Percentiles rank a stretch among this genome's conserved stretches.
Evolutionary conservation across 2,888 invertebrate species (phyloP).

Genomic region (Drosophila buzzatii): DNA sequence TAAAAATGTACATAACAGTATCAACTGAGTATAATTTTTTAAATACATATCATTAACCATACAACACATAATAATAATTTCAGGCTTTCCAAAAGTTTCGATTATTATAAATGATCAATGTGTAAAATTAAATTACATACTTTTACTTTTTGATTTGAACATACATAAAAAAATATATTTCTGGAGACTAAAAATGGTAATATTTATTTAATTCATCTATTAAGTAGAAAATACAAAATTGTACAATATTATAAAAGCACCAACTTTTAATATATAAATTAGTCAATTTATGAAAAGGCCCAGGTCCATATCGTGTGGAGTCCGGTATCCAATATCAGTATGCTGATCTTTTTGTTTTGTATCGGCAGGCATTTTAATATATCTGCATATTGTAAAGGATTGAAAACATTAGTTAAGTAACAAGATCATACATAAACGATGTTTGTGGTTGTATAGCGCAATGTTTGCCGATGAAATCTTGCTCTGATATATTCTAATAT

Average conservation of each 20-base stretch:
- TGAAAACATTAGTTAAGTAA: background rate
- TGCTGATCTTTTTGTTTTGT: background rate
- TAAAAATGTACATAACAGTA: background rate
- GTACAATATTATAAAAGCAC: background rate
- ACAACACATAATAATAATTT: no score
- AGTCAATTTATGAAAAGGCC: background rate
- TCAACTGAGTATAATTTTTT: background rate
- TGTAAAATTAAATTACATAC: background rate
- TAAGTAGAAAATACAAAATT: background rate
- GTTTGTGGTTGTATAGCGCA: no score
- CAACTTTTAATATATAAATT: background rate
- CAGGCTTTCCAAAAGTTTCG: background rate
- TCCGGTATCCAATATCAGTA: background rate
- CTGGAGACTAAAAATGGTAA: no score
- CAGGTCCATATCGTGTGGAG: no score
- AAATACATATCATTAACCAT: no score
- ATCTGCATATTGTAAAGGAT: background rate
- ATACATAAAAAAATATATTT: background rate
- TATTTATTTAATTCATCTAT: background rate
- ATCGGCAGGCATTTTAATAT: background rate
- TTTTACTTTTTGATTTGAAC: background rate
- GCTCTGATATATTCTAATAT: background rate
- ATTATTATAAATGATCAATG: background rate
- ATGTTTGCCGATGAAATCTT: background rate
- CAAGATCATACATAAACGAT: background rate